These are phyloP conservation scores for Danio kyathit DNA, from an alignment of 2,797 vertebrate species.

Conservation along the genomic window DNA sequence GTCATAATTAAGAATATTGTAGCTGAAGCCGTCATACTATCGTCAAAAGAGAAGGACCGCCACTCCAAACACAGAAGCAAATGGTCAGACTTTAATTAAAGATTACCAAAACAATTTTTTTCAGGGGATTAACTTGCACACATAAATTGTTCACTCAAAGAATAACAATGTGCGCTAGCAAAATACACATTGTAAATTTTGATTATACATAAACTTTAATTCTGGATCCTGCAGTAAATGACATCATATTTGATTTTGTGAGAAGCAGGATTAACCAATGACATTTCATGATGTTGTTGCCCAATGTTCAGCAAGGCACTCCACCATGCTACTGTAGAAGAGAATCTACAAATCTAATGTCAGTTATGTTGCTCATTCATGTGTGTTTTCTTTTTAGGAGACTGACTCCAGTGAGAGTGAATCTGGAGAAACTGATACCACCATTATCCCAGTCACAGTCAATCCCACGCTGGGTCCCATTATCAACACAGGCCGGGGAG, in stretches of 20 bases:
- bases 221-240: neutral
- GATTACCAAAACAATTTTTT: no score
- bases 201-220: no score
- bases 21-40: no score
- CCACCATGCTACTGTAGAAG: neutral
- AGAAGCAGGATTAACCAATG: neutral
- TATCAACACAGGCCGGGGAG: conserved; percentile 73
- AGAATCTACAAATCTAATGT: neutral
- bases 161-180: no score
- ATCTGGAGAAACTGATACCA: conserved; percentile 71
- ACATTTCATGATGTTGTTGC: neutral
- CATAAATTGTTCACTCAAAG: no score
- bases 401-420: conserved; percentile 73
- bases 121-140: no score
- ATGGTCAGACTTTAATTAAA: no score
- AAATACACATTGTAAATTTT: no score
- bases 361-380: neutral
- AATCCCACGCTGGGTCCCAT: conserved; percentile 68
- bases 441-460: conserved; percentile 42
- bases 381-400: conserved; percentile 45
- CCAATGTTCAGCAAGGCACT: no score
- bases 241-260: neutral
- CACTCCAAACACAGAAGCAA: no score
- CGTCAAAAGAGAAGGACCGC: no score
- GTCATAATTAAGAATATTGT: no score